Percentiles rank a stretch among this genome's conserved stretches.
Conservation (phyloP, 2,113 vertebrate species). For the mouse (Mus musculus) region DNA sequence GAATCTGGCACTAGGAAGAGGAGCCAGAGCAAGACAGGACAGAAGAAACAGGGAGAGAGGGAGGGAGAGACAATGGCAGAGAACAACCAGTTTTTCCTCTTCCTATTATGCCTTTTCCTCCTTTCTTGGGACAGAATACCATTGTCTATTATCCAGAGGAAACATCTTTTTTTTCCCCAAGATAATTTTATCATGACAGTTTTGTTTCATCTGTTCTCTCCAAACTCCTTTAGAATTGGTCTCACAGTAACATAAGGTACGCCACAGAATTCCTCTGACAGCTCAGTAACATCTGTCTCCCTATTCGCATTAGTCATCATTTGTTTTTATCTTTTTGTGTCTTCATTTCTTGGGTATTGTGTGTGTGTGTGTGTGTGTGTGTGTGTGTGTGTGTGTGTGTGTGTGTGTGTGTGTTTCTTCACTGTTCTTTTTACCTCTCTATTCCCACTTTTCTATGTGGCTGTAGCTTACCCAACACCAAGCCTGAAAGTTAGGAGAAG, state of each 20-base stretch:
- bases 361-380: too few relatives aligned
- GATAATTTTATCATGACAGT: constrained; percentile 14
- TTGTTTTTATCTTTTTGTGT: too few relatives aligned
- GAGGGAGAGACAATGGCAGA: neutral
- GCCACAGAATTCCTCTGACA: neutral
- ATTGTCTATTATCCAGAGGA: constrained; percentile 55
- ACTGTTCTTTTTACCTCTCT: neutral
- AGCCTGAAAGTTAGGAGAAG: neutral
- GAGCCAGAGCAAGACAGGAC: rapidly evolving
- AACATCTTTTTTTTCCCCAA: neutral
- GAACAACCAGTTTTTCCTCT: constrained; percentile 46
- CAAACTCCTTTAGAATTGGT: neutral
- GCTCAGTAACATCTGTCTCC: neutral
- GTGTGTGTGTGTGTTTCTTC: too few relatives aligned
- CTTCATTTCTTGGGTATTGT: neutral
- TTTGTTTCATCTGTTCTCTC: neutral
- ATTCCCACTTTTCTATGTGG: neutral
- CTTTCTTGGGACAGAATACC: constrained; percentile 64
- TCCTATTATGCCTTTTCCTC: neutral
- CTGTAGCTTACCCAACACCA: rapidly evolving
- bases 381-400: too few relatives aligned
- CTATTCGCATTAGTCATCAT: neutral
- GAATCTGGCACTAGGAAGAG: neutral
- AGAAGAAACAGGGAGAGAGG: neutral
- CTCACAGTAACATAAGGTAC: neutral